phyloP scores from a whole-genome alignment of 2,797 vertebrate genomes.

The Sebastes itinus region DNA sequence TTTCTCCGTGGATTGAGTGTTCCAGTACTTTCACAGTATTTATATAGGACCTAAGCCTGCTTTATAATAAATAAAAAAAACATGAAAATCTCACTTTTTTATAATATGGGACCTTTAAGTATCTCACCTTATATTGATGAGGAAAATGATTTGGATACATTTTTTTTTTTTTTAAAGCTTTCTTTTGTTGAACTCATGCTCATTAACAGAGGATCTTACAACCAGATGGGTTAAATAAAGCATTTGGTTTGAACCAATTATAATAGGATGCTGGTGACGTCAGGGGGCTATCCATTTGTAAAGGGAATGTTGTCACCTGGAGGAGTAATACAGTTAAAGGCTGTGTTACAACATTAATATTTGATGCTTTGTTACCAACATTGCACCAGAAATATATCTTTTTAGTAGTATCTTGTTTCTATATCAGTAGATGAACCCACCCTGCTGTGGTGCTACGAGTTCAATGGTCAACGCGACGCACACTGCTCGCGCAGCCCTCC shows the following conservation, averaged over 20 bases:
- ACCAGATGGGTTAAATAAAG: too few relatives aligned
- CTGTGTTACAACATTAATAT: background rate
- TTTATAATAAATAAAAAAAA: too few relatives aligned
- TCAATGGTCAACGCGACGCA: slow-evolving; percentile 71
- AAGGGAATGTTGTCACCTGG: background rate
- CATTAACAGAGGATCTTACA: too few relatives aligned
- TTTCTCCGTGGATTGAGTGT: too few relatives aligned
- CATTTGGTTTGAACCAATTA: slow-evolving; percentile 5
- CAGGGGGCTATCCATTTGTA: slow-evolving; percentile 39
- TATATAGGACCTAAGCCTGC: too few relatives aligned
- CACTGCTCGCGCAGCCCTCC: slow-evolving; percentile 58
- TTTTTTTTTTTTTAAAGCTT: too few relatives aligned
- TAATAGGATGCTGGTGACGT: slow-evolving; percentile 54
- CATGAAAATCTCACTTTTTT: too few relatives aligned
- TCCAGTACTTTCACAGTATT: too few relatives aligned
- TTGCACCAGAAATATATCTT: background rate
- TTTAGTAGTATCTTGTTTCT: background rate
- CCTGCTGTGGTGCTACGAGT: slow-evolving; percentile 46
- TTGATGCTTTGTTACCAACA: background rate
- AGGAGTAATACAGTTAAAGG: background rate
- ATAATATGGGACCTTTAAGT: too few relatives aligned
- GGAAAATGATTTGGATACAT: too few relatives aligned
- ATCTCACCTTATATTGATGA: too few relatives aligned
- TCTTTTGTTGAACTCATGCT: too few relatives aligned
- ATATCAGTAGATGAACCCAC: slow-evolving; percentile 31